A percentile compares a stretch with the other conserved stretches of the same genome.
Evolutionary conservation across 2,113 vertebrate genomes (phyloP).

Genomic region (Aspiorhynchus laticeps): DNA sequence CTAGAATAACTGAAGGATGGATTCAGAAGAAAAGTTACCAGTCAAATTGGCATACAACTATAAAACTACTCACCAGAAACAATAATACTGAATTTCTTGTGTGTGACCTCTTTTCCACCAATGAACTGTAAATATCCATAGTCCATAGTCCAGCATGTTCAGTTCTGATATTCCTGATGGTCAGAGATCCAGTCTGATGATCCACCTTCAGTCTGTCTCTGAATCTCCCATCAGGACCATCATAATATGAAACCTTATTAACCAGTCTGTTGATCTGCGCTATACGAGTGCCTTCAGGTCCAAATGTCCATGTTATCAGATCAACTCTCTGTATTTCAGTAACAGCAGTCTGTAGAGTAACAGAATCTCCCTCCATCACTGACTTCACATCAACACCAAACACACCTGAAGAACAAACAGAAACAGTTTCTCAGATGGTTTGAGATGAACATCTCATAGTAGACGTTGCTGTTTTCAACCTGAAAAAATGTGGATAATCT

Average conservation of each 20-base stretch:
- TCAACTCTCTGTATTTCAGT: neutral
- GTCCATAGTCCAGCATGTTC: neutral
- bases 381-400: neutral
- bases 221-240: neutral
- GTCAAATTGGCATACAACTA: neutral
- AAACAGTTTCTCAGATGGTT: too few relatives aligned
- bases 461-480: too few relatives aligned
- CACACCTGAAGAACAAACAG: neutral
- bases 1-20: too few relatives aligned
- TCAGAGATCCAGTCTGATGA: neutral
- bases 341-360: neutral
- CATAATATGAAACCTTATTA: neutral
- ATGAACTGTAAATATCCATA: neutral
- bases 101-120: neutral
- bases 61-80: neutral
- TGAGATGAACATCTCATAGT: too few relatives aligned
- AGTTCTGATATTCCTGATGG: neutral
- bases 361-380: slow-evolving; percentile 11
- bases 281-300: too few relatives aligned
- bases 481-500: too few relatives aligned
- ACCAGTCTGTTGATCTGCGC: too few relatives aligned
- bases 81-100: neutral
- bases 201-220: neutral
- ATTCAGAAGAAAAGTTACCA: too few relatives aligned
- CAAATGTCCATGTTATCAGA: neutral